phyloP scores from a whole-genome alignment of 2,888 invertebrate species.

The Leptopterna dolabrata region DNA sequence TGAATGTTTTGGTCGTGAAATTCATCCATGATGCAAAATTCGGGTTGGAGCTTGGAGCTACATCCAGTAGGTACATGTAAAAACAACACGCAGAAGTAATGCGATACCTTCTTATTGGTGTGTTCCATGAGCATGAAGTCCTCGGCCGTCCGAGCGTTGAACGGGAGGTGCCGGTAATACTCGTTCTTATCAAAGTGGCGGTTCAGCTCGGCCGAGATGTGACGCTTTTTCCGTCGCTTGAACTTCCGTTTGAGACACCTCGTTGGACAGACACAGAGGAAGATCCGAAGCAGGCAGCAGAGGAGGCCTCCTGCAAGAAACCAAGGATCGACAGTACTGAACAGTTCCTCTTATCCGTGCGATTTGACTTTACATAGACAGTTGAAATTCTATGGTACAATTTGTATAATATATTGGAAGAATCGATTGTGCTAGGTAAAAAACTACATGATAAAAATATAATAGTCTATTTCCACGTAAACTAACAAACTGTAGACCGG shows the following conservation, averaged over 20 bases:
- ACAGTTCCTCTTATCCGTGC: not conserved
- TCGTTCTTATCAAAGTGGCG: constrained; percentile 63
- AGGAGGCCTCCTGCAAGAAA: constrained; percentile 79
- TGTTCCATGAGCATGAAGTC: constrained; percentile 62
- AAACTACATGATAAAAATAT: too few species aligned
- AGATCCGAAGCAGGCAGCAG: constrained; percentile 84
- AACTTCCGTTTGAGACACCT: constrained; percentile 61
- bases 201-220: constrained; percentile 59
- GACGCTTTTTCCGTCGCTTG: constrained; percentile 62
- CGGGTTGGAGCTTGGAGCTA: too few species aligned
- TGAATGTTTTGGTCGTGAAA: too few species aligned
- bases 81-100: too few species aligned
- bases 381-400: not conserved
- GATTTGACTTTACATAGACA: not conserved
- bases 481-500: too few species aligned
- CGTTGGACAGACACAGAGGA: constrained; percentile 80
- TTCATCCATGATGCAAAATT: too few species aligned
- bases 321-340: constrained; percentile 63
- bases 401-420: not conserved
- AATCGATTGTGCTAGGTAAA: not conserved
- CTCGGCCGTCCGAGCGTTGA: constrained; percentile 63
- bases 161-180: constrained; percentile 65
- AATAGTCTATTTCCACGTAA: too few species aligned
- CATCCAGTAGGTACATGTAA: too few species aligned
- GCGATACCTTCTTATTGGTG: constrained; percentile 56